Evolutionary conservation across 2,888 invertebrate species (phyloP).

Genomic region (Epistrophella euchroma): DNA sequence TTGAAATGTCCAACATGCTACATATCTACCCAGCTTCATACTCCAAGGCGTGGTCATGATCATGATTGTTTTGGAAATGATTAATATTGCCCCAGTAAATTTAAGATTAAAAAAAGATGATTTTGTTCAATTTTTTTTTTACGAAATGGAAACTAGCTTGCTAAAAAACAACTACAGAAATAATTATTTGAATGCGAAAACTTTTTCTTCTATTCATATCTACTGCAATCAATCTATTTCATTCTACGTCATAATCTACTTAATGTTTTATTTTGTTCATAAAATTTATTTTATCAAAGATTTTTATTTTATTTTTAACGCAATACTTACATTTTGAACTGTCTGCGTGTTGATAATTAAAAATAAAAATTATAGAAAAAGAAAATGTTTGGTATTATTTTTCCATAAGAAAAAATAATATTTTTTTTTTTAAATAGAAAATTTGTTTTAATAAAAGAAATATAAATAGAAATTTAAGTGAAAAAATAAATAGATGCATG

Average conservation of each 20-base stretch:
- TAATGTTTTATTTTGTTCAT: slow-evolving; percentile 6
- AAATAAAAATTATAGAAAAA: slow-evolving; percentile 78
- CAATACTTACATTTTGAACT: slow-evolving; percentile 83
- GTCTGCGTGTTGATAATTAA: slow-evolving; percentile 81
- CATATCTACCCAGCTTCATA: no score
- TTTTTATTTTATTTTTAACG: slow-evolving; percentile 43
- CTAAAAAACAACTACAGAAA: neutral
- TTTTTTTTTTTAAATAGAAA: slow-evolving; percentile 33
- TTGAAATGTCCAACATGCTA: no score
- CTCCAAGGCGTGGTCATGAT: slow-evolving; percentile 20
- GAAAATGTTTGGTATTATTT: slow-evolving; percentile 68
- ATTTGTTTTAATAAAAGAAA: slow-evolving; percentile 39
- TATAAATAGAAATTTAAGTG: slow-evolving; percentile 46
- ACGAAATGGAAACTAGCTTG: neutral
- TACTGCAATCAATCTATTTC: slow-evolving; percentile 31
- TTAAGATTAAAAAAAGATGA: neutral
- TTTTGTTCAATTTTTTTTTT: neutral
- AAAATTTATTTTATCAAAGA: slow-evolving; percentile 41
- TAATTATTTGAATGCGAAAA: neutral
- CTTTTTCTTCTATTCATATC: slow-evolving; percentile 1
- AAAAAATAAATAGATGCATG: neutral
- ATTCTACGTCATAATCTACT: slow-evolving; percentile 51
- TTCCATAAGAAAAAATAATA: slow-evolving; percentile 46
- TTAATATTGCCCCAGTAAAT: neutral
- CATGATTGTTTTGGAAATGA: neutral